Percentiles rank a stretch among this genome's conserved stretches.
phyloP scores from a whole-genome alignment of 53 echinoderm and acorn worm genomes.

The Glandiceps talaboti region DNA sequence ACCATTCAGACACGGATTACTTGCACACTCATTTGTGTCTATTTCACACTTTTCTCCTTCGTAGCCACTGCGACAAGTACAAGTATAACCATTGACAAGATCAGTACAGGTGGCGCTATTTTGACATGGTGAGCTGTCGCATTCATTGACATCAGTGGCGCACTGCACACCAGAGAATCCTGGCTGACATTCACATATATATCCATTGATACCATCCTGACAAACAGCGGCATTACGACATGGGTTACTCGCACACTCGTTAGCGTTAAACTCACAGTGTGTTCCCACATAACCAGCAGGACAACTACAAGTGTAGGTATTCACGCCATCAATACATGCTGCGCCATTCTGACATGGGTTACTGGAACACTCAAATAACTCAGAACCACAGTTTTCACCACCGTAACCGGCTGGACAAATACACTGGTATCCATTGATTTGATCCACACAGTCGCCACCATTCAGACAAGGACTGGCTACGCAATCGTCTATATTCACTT shows the following conservation, averaged over 20 bases:
- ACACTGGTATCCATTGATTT: slow-evolving; percentile 39
- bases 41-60: slow-evolving; percentile 41
- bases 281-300: slow-evolving; percentile 35
- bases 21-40: slow-evolving; percentile 58
- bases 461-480: slow-evolving; percentile 47
- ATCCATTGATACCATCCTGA: slow-evolving; percentile 3
- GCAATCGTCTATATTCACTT: slow-evolving; percentile 62
- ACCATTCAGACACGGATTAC: slow-evolving; percentile 55
- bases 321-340: slow-evolving; percentile 38
- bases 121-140: slow-evolving; percentile 40
- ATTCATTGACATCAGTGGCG: slow-evolving; percentile 30
- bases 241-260: slow-evolving; percentile 25
- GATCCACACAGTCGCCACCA: slow-evolving; percentile 51
- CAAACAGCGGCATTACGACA: slow-evolving; percentile 4
- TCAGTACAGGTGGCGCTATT: slow-evolving; percentile 62
- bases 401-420: slow-evolving; percentile 49
- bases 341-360: slow-evolving; percentile 58
- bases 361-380: slow-evolving; percentile 61
- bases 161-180: neutral
- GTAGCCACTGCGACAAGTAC: slow-evolving; percentile 55
- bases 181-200: neutral
- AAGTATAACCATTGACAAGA: slow-evolving; percentile 34
- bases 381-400: slow-evolving; percentile 52
- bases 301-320: slow-evolving; percentile 47
- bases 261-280: slow-evolving; percentile 60